Percentiles rank a stretch among this genome's conserved stretches.
phyloP scores from a whole-genome alignment of 2,113 vertebrate genomes.

The Brienomyrus longianalis region DNA sequence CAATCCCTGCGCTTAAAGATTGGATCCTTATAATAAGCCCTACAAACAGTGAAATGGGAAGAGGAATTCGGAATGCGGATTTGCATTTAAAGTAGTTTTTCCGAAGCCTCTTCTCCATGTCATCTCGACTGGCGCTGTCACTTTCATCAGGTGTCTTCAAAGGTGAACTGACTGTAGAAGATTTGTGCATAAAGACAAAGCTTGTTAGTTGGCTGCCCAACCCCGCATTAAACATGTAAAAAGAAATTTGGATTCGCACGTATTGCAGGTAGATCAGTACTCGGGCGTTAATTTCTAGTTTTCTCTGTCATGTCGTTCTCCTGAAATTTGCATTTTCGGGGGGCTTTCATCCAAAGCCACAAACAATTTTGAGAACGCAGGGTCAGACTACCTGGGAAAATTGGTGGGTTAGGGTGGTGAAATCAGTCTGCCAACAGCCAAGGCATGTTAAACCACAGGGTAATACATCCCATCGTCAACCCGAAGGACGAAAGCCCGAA shows the following conservation, averaged over 20 bases:
- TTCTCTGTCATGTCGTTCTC: background rate
- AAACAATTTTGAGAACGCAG: background rate
- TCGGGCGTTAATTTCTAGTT: background rate
- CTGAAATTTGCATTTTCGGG: background rate
- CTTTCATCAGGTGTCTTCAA: background rate
- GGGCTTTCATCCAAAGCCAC: background rate
- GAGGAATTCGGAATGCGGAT: background rate
- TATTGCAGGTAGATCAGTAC: background rate
- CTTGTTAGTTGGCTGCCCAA: background rate
- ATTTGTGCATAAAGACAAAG: background rate
- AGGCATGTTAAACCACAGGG: background rate
- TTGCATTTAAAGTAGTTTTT: constrained; percentile 13
- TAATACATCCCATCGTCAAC: background rate
- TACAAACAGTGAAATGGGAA: background rate
- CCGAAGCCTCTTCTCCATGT: background rate
- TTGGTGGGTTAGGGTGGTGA: background rate
- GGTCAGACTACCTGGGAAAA: background rate
- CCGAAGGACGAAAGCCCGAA: background rate
- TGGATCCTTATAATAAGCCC: background rate
- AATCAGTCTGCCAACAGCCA: background rate
- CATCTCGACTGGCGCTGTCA: background rate
- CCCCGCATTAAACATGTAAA: background rate
- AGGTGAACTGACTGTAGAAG: background rate
- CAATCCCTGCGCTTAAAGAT: background rate
- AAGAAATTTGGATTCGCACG: background rate